Evolutionary conservation across 2,888 invertebrate species (phyloP).

Genomic region (Thalpophila matura): DNA sequence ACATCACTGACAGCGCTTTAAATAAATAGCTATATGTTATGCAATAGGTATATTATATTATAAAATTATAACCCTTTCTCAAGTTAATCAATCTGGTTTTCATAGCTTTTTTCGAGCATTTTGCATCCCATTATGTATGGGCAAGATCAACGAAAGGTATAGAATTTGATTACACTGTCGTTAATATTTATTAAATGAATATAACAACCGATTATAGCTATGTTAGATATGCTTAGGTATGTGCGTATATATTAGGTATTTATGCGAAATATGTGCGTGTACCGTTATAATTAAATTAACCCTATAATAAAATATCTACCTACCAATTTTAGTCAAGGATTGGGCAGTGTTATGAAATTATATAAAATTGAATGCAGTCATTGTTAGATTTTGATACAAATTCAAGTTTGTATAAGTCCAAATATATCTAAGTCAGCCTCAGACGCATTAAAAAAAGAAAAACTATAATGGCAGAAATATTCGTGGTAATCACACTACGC

Average conservation of each 20-base stretch:
- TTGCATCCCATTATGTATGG: too few species aligned
- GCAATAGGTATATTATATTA: too few species aligned
- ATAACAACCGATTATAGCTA: conserved; percentile 16
- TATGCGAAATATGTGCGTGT: conserved; percentile 41
- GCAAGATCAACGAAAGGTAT: conserved; percentile 29
- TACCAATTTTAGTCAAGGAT: conserved; percentile 10
- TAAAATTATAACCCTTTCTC: too few species aligned
- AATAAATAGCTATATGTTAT: too few species aligned
- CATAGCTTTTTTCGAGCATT: not conserved
- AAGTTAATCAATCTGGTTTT: not conserved
- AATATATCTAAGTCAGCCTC: conserved; percentile 31
- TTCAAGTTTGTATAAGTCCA: not conserved
- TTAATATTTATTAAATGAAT: conserved; percentile 9
- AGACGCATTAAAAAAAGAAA: conserved; percentile 15
- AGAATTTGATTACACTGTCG: conserved; percentile 11
- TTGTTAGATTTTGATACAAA: not conserved
- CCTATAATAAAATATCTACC: conserved; percentile 17
- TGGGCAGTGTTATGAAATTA: conserved; percentile 27
- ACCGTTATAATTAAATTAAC: conserved; percentile 11
- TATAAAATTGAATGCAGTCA: not conserved
- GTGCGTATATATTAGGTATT: conserved; percentile 36
- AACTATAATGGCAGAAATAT: conserved; percentile 2
- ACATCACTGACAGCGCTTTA: too few species aligned
- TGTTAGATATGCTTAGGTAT: conserved; percentile 37
- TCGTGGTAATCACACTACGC: not conserved